These are phyloP conservation scores for Aplodontia rufa DNA, from an alignment of 2,113 vertebrate species.

Conservation along the genomic window DNA sequence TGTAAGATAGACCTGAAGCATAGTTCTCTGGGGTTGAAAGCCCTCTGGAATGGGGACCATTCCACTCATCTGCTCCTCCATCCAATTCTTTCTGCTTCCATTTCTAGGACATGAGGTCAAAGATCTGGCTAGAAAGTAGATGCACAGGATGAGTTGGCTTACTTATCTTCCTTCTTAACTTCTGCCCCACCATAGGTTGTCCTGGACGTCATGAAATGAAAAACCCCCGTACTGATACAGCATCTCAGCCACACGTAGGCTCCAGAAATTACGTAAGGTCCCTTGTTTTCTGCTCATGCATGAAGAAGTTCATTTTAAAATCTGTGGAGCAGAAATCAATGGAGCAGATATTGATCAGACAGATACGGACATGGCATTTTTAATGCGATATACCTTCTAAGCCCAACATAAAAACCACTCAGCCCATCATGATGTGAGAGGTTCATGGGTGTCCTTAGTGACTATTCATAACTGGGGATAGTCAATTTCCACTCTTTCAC, in stretches of 20 bases:
- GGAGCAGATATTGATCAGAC: constrained; percentile 16
- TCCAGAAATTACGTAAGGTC: not conserved
- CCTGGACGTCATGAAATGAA: not conserved
- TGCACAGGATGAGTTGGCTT: not conserved
- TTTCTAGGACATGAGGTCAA: not conserved
- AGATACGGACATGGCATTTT: constrained; percentile 59
- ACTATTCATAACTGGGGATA: constrained; percentile 61
- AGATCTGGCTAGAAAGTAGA: not conserved
- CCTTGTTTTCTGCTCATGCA: not conserved
- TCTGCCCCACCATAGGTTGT: not conserved
- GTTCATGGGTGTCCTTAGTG: constrained; percentile 65
- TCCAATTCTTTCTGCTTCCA: not conserved
- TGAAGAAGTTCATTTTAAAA: constrained; percentile 30
- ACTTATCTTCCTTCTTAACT: not conserved
- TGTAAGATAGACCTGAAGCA: not conserved
- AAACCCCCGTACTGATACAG: not conserved
- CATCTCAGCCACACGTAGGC: not conserved
- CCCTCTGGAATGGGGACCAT: not conserved
- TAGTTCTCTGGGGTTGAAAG: not conserved
- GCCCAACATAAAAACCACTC: constrained; percentile 29
- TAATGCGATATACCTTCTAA: constrained; percentile 33
- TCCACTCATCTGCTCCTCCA: not conserved
- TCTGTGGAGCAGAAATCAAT: constrained; percentile 2
- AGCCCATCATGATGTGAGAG: constrained; percentile 29
- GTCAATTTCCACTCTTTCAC: constrained; percentile 58